Base-by-base conservation (phyloP, 1,140 invertebrate genomes). In the Adoxophyes honmai region DNA sequence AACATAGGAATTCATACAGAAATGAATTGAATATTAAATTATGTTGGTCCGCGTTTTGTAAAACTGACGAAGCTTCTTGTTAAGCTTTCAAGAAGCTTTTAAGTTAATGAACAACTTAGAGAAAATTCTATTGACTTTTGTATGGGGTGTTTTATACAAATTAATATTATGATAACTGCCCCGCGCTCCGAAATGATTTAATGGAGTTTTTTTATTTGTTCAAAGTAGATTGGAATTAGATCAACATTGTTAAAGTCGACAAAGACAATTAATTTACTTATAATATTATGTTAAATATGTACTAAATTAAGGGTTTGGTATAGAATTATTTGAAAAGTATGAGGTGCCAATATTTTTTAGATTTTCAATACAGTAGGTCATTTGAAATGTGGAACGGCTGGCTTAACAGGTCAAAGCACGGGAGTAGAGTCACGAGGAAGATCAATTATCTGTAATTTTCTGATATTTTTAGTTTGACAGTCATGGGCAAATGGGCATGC, bases 1-100 rank as follows among this genome's bases (percentile, higher is more conserved):
- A 35, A 78, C 67, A 78, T 71, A 80, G 71, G 81, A 78, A 86
- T 75, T 83, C 78, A 78, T 79, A 86, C 73, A 76, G 74, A 79
- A 83, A 81, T 83, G 77, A 83, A 88, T 83, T 63, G 78, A 88
- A 86, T 88, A 88, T 86, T 86, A 83, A 86, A 88, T 88, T 86
- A 88, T 82, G 79, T 81, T 85, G 76, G 75, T 76, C 73, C 74
- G 73, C 73, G 70, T 80, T 84, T 85, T 86, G 75, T 82, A 82
- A 86, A 85, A 80, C 81, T 85, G 82, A 86, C 75, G 78, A 81
- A 81, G 81, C 78, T 74, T 78, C 81, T 86, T 88, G 78, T 88
- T 83, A 76, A 77, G 78, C 82, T 88, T 81, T 85, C 77, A 76
- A 86, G 82, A 84, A 79, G 83, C 85, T 88, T 88, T 88, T 86